Base-by-base conservation (phyloP, 1,140 invertebrate species). In the Oscheius sp. region DNA sequence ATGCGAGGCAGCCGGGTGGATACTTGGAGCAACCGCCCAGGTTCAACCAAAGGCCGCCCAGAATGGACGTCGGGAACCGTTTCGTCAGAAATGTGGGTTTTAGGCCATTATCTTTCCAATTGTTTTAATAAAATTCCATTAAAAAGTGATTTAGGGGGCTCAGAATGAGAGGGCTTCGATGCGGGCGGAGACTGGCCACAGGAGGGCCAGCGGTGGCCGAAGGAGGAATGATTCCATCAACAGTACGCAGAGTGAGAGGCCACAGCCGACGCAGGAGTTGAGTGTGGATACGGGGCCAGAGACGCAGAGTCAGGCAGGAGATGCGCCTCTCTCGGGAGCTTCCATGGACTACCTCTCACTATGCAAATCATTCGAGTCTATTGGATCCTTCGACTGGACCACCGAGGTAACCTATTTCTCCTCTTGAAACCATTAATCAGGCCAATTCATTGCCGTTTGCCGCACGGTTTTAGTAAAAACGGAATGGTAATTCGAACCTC, bases 141-240 rank as follows among this genome's bases (percentile, higher is more conserved):
- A 7, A 42, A 64, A 35, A 64, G 13, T 2, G 2, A 32, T 68
- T 68, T 7, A 29, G 49, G 42, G 35, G 32, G 18, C 38, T 35
- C 31, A 38, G 31, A 49, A 34, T 18, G 61, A 71, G 26, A 36
- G 68, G 3, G 31, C 58, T 0, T 71, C 58, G 26, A 71, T 71
- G 68, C 58, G 68, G n/a, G 68, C 36, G 3, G 68, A 71, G 3
- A 38, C 52, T 3, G 55, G 55, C 15, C 55, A 32, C 1, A 36
- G 42, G 63, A 13, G 20, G 4, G 23, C 20, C 23, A 20, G 45
- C 15, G 20, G 20, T 7, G 61, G 36, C 20, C 70, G 70, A 23
- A 61, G 62, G 46, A 61, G 72, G 18, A 74, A 74, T 58, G 65
- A 68, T 36, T 74, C 72, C 0, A 68, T 74, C 1, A 67, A 67